Conservation (phyloP, 2,888 invertebrate genomes). For the Erynnis tages region DNA sequence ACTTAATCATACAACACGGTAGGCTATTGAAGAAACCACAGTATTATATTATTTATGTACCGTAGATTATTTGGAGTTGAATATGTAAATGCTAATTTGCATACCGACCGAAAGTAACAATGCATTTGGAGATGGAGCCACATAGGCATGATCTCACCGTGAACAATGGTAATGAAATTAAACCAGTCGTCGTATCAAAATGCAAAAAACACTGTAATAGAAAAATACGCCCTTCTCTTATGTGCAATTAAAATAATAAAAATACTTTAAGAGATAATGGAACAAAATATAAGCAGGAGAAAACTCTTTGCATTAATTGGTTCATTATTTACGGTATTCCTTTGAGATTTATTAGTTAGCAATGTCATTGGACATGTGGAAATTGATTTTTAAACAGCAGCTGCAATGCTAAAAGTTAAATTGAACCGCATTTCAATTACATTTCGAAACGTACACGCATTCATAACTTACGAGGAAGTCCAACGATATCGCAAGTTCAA, state of each 20-base stretch:
- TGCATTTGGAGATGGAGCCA: constrained; percentile 7
- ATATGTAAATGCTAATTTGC: constrained; percentile 25
- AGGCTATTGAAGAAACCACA: neutral
- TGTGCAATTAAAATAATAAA: constrained; percentile 7
- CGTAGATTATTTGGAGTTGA: constrained; percentile 11
- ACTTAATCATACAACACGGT: neutral
- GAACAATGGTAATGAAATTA: constrained; percentile 20
- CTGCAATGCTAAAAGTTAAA: no score
- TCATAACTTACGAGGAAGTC: no score
- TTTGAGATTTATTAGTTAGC: no score
- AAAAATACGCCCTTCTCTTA: neutral
- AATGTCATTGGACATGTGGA: no score
- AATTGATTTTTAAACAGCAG: no score
- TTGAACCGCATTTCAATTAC: no score
- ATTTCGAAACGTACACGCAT: no score
- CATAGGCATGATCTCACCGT: constrained; percentile 4
- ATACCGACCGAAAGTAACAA: constrained; percentile 25
- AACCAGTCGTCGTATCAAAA: constrained; percentile 16
- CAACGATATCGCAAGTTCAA: no score
- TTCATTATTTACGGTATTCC: no score
- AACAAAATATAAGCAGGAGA: neutral
- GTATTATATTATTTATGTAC: neutral
- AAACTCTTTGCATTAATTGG: no score
- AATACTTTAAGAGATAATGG: neutral
- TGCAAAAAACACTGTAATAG: constrained; percentile 3